Base-by-base conservation (phyloP, 2,888 invertebrate species). In the Metallyticus violacea region DNA sequence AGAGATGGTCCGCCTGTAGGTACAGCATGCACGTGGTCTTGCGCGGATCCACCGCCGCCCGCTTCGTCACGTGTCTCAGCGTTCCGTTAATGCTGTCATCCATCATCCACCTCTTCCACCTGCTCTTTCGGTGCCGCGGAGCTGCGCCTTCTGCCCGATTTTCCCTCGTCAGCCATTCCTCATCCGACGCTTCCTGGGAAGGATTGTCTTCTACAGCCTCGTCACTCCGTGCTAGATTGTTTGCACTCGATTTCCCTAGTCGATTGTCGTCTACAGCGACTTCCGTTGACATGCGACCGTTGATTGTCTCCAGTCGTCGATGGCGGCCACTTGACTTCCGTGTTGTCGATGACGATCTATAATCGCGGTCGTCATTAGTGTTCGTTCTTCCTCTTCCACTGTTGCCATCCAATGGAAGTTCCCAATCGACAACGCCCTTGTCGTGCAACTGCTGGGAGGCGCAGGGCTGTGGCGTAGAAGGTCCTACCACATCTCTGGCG, bases 11-110 rank as follows among this genome's bases (percentile, higher is more conserved):
- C 4, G 99, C 99, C 92, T 99, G 98, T 90, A 99, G 93, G 91
- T 98, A 99, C 87, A 99, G 94, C 94, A 98, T 97, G 91, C 99
- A 99, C 0, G 98, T 98, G 77, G 97, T 98, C 92, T 98, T 98
- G 89, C 95, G 95, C 29, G 97, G 97, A 92, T 97, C 97, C 79
- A 96, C 94, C 1, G 95, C 95, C 7, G 95, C 95, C 88, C 95
- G 92, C 89, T 90, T 93, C 90, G 89, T 92, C 40, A 30, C 90
- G 94, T 95, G 87, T 6, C 85, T 81, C 22, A 81, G 29, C 22
- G 15, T 77, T 7, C 27, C 6, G 25, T 28, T 27, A 25, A 28
- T 92, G 91, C 93, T 93, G 90, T 95, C 95, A 91, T 95, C 95
- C 79, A 95, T 94, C 90, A 95, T 93, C 95, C 95, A 96, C 90